Conservation (phyloP, 1,140 invertebrate genomes). For the Meloidogyne exigua region DNA sequence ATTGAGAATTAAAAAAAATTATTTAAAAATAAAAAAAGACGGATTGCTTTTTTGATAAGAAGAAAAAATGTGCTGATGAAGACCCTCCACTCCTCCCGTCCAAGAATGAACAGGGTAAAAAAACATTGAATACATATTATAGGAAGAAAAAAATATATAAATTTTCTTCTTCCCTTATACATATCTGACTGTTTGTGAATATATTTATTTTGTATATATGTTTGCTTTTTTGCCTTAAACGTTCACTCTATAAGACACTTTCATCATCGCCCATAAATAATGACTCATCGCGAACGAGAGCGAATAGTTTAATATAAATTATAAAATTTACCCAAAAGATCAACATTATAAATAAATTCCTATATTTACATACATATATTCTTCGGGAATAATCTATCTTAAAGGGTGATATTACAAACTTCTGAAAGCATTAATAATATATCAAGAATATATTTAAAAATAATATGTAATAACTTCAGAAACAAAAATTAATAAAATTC, state of each 20-base stretch:
- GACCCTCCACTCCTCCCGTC: not conserved
- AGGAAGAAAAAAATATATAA: not conserved
- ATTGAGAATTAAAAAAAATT: not conserved
- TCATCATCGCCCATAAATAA: not conserved
- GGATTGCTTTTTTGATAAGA: constrained; percentile 2
- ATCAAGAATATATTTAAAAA: no score
- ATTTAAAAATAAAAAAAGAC: not conserved
- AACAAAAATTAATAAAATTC: no score
- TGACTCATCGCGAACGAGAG: not conserved
- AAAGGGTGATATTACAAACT: no score
- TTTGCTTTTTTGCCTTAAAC: not conserved
- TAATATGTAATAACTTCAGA: no score
- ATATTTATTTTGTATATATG: not conserved
- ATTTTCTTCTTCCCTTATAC: not conserved
- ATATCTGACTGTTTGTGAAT: not conserved
- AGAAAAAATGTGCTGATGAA: not conserved
- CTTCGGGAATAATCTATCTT: no score
- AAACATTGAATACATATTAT: not conserved
- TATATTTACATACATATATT: no score
- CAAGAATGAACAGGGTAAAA: not conserved
- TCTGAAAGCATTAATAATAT: no score
- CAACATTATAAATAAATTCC: not conserved
- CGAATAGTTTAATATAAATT: not conserved
- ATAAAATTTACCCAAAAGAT: not conserved
- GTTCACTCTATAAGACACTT: not conserved